Conservation (phyloP, 1,140 invertebrate genomes). For the Agrypnia vestita region DNA sequence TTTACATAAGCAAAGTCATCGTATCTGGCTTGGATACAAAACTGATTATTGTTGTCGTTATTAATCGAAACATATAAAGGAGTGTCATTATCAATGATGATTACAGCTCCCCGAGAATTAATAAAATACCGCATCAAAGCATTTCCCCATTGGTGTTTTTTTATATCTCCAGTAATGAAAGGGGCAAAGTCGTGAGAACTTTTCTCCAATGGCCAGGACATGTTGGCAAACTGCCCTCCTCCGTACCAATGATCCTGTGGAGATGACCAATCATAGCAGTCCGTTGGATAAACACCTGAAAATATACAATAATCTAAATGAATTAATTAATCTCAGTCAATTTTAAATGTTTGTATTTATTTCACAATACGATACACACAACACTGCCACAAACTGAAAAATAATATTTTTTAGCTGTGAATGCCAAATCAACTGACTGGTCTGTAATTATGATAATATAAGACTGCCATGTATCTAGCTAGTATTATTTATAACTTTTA, state of each 20-base stretch:
- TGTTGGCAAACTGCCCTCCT: slow-evolving; percentile 83
- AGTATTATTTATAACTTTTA: too few relatives aligned
- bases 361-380: too few relatives aligned
- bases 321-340: background rate
- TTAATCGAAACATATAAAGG: slow-evolving; percentile 87
- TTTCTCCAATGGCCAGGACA: slow-evolving; percentile 86
- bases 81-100: slow-evolving; percentile 83
- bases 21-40: slow-evolving; percentile 84
- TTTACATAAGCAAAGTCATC: slow-evolving; percentile 86
- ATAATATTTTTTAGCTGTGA: too few relatives aligned
- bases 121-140: slow-evolving; percentile 88
- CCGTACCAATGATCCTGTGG: slow-evolving; percentile 85
- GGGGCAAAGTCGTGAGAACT: slow-evolving; percentile 82
- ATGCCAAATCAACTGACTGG: too few relatives aligned
- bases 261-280: slow-evolving; percentile 85
- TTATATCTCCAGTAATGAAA: slow-evolving; percentile 87
- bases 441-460: too few relatives aligned
- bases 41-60: slow-evolving; percentile 74
- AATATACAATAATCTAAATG: slow-evolving; percentile 13
- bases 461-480: too few relatives aligned
- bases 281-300: slow-evolving; percentile 78
- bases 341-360: too few relatives aligned
- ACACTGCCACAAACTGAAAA: too few relatives aligned
- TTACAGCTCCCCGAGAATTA: slow-evolving; percentile 87
- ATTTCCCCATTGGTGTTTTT: slow-evolving; percentile 85